These are phyloP conservation scores for Epistrophe eligans DNA, from an alignment of 2,888 invertebrate genomes.

Conservation along the genomic window DNA sequence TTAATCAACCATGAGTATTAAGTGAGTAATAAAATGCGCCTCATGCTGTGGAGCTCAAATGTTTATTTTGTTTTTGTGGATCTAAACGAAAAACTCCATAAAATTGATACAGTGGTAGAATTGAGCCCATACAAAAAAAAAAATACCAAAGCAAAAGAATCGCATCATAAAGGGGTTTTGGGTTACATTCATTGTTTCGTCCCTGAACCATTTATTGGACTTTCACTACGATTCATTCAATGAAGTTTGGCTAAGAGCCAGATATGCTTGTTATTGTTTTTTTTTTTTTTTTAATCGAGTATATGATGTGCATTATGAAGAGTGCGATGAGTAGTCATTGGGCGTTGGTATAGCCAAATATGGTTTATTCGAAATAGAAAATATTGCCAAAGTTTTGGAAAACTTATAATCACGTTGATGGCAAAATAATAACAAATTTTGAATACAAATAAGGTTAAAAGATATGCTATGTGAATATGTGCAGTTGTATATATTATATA, in stretches of 20 bases:
- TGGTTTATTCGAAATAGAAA: constrained; percentile 51
- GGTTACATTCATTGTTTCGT: constrained; percentile 41
- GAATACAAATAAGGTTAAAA: constrained; percentile 58
- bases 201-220: constrained; percentile 48
- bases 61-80: constrained; percentile 12
- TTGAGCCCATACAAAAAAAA: constrained; percentile 35
- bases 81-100: constrained; percentile 48
- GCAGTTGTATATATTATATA: not conserved
- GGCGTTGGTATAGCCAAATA: constrained; percentile 30
- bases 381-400: constrained; percentile 59
- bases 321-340: constrained; percentile 18
- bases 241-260: constrained; percentile 56
- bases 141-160: constrained; percentile 34
- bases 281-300: not conserved
- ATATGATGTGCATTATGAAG: constrained; percentile 20
- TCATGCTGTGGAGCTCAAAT: constrained; percentile 49
- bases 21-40: constrained; percentile 56
- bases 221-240: constrained; percentile 54
- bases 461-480: not conserved
- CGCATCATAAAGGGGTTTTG: constrained; percentile 9
- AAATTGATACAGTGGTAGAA: constrained; percentile 40
- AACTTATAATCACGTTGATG: constrained; percentile 30
- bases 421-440: constrained; percentile 23
- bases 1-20: constrained; percentile 37
- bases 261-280: constrained; percentile 30